phyloP scores from a whole-genome alignment of 1,140 invertebrate genomes.

The Drosophila saltans region DNA sequence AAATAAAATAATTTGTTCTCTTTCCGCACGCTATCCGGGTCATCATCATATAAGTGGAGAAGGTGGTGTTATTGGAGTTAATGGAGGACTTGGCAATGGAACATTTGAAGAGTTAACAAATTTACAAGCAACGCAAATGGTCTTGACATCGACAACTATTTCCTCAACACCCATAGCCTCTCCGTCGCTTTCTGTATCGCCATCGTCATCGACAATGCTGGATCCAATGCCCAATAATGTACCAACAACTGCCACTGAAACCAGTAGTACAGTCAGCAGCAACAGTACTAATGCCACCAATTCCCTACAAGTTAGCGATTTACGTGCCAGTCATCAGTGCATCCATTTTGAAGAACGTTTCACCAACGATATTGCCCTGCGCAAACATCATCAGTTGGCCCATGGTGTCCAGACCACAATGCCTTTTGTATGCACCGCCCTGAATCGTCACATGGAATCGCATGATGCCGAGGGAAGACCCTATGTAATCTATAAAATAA shows the following conservation, averaged over 20 bases:
- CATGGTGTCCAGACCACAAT: too few relatives aligned
- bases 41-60: conserved; percentile 36
- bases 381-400: conserved; percentile 78
- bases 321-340: conserved; percentile 66
- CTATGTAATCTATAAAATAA: too few relatives aligned
- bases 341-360: conserved; percentile 69
- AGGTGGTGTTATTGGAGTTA: background rate
- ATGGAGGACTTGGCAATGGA: background rate
- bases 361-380: conserved; percentile 70
- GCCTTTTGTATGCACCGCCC: too few relatives aligned
- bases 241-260: conserved; percentile 19
- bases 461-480: too few relatives aligned
- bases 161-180: conserved; percentile 43
- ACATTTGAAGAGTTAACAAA: conserved; percentile 45
- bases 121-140: conserved; percentile 52
- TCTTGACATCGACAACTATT: conserved; percentile 58
- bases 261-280: conserved; percentile 3
- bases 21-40: conserved; percentile 45
- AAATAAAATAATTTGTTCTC: background rate
- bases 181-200: conserved; percentile 59
- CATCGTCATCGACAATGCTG: conserved; percentile 64
- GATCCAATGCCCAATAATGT: conserved; percentile 1
- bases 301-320: conserved; percentile 42
- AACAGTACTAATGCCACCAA: conserved; percentile 19
- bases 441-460: too few relatives aligned